These are phyloP conservation scores for Emys orbicularis DNA, from an alignment of 2,797 vertebrate species.

Conservation along the genomic window DNA sequence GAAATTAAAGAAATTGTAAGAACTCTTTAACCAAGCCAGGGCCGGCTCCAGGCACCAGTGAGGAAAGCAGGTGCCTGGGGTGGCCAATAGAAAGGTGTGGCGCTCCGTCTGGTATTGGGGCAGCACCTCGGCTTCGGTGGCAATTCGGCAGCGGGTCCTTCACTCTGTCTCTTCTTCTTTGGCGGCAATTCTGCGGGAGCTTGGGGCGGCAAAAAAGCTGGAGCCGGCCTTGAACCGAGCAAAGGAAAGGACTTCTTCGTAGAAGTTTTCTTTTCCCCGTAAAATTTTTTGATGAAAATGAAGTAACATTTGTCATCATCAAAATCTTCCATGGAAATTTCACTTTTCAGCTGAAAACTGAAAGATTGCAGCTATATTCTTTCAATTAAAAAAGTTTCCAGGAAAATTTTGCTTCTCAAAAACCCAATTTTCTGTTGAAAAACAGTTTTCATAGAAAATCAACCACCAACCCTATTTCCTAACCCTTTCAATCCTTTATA, in stretches of 20 bases:
- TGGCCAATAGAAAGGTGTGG: no score
- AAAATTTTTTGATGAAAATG: not conserved
- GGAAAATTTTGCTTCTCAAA: not conserved
- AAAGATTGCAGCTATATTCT: not conserved
- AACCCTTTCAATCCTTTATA: constrained; percentile 10
- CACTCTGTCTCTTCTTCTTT: no score
- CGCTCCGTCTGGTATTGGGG: no score
- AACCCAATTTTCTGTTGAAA: constrained; percentile 51
- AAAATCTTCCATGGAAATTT: rapidly evolving
- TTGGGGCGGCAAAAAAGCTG: no score
- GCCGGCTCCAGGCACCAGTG: no score
- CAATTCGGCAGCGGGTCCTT: no score
- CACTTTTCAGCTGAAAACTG: not conserved
- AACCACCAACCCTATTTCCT: constrained; percentile 53
- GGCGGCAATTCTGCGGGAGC: no score
- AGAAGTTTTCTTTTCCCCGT: not conserved
- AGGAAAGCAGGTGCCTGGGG: no score
- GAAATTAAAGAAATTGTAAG: not conserved
- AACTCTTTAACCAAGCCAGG: not conserved
- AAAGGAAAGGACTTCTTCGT: not conserved
- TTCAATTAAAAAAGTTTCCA: not conserved
- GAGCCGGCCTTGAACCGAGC: not conserved
- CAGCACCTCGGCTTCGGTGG: no score
- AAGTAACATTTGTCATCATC: not conserved
- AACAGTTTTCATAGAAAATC: constrained; percentile 34